These are phyloP conservation scores for Naja naja DNA, from an alignment of 2,113 vertebrate species.

Conservation along the genomic window DNA sequence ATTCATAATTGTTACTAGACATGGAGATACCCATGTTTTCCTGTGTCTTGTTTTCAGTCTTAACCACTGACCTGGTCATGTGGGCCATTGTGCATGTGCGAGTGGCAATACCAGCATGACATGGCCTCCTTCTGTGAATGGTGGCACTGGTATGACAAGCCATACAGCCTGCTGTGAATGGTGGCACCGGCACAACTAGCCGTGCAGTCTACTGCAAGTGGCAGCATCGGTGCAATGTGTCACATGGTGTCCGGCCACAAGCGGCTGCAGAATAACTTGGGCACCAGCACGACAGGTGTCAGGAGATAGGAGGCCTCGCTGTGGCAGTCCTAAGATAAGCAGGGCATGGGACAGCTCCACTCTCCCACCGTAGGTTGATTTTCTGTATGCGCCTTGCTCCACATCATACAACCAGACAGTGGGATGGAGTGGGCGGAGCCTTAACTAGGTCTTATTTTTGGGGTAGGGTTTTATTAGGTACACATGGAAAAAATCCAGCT, in stretches of 20 bases:
- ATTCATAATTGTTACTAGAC: not conserved
- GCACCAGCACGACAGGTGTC: not conserved
- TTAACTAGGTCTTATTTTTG: too few species aligned
- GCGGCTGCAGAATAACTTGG: not conserved
- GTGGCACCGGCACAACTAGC: too few species aligned
- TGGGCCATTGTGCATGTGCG: too few species aligned
- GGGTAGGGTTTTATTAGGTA: too few species aligned
- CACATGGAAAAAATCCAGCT: too few species aligned
- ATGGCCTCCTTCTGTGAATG: not conserved
- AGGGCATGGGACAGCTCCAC: too few species aligned
- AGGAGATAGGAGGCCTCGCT: not conserved
- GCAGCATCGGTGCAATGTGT: not conserved
- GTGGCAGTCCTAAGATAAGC: not conserved
- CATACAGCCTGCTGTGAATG: not conserved
- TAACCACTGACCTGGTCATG: not conserved
- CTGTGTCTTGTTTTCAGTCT: not conserved
- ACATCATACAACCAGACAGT: too few species aligned
- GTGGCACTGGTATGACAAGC: not conserved
- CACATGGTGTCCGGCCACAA: not conserved
- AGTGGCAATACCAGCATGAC: not conserved
- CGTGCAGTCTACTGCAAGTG: not conserved
- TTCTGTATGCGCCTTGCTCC: too few species aligned
- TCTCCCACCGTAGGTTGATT: too few species aligned
- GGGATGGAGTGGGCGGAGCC: too few species aligned
- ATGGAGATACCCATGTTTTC: not conserved